Percentiles rank a stretch among this genome's conserved stretches.
Conservation (phyloP, 2,113 vertebrate species). For the Saguinus imperator region DNA sequence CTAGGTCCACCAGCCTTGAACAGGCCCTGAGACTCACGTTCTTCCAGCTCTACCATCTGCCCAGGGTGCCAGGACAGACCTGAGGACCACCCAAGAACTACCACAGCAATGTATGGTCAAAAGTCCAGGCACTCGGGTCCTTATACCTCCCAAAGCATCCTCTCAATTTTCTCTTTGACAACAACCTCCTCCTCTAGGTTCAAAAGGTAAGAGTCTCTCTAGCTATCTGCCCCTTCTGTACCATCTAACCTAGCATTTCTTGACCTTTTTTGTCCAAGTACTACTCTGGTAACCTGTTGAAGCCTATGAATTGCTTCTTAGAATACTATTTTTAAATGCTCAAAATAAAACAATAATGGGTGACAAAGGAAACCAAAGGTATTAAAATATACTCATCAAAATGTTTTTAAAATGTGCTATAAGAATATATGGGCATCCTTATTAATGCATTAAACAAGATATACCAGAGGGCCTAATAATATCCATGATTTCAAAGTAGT, state of each 20-base stretch:
- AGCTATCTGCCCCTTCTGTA: not conserved
- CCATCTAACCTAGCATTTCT: not conserved
- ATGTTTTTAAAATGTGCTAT: not conserved
- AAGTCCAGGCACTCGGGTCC: not conserved
- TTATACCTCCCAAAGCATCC: not conserved
- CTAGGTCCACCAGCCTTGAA: not conserved
- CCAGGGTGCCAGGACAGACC: not conserved
- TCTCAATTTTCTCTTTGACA: not conserved
- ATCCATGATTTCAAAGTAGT: not conserved
- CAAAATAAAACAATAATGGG: constrained; percentile 22
- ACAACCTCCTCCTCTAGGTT: not conserved
- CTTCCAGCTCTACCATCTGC: not conserved
- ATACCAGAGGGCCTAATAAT: not conserved
- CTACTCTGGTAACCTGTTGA: not conserved
- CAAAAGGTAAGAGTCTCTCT: not conserved
- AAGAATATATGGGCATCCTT: not conserved
- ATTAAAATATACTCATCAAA: constrained; percentile 12
- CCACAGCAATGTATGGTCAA: not conserved
- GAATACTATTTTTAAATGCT: not conserved
- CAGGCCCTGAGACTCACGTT: not conserved
- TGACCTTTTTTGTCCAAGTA: not conserved
- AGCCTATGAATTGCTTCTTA: not conserved
- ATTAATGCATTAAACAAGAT: not conserved
- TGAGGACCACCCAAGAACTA: not conserved
- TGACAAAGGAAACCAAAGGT: constrained; percentile 12